Evolutionary conservation across 2,113 vertebrate genomes (phyloP).

Genomic region (Oryctolagus cuniculus): DNA sequence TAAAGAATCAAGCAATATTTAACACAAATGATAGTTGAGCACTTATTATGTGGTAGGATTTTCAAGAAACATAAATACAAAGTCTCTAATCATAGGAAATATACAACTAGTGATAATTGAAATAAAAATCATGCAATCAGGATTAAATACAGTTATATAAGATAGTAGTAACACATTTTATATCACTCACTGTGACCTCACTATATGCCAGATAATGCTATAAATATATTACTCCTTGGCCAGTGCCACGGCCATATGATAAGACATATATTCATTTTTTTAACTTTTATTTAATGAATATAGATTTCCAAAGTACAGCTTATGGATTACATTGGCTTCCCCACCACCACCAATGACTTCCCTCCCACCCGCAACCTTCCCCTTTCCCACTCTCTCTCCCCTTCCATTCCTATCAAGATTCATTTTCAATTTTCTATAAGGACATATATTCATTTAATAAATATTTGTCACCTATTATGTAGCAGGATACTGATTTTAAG

Average conservation of each 20-base stretch:
- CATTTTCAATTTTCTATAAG: too few species aligned
- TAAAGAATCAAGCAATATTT: background rate
- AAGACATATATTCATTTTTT: too few species aligned
- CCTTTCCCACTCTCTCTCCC: too few species aligned
- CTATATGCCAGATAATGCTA: background rate
- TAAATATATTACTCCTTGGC: background rate
- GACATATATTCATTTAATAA: background rate
- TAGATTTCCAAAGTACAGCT: too few species aligned
- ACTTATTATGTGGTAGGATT: background rate
- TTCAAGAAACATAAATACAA: background rate
- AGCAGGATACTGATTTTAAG: background rate
- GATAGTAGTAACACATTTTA: background rate
- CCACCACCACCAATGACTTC: too few species aligned
- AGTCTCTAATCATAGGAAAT: slow-evolving; percentile 9
- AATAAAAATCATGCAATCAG: background rate
- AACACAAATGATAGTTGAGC: background rate
- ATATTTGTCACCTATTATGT: background rate
- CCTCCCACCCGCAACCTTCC: too few species aligned
- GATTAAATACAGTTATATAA: background rate
- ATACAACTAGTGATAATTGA: background rate
- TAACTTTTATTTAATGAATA: too few species aligned
- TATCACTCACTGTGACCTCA: background rate
- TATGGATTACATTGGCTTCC: too few species aligned
- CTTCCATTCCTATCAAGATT: too few species aligned
- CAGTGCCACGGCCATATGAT: too few species aligned